A percentile compares a stretch with the other conserved stretches of the same genome.
Evolutionary conservation across 2,113 vertebrate species (phyloP).

Genomic region (Macaca fascicularis): DNA sequence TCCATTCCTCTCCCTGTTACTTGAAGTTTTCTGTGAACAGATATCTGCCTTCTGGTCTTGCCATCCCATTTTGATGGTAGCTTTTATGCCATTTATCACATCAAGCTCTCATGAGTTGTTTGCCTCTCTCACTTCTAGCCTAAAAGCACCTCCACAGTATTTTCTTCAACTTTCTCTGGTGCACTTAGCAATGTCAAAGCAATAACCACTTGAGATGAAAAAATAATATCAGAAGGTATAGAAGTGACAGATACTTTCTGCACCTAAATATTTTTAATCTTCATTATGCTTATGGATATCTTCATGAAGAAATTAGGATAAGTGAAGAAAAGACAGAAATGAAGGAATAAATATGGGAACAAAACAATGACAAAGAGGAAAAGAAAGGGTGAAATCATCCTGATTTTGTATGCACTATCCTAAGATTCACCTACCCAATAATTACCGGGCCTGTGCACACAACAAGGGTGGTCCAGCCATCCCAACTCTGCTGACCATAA

Average conservation of each 20-base stretch:
- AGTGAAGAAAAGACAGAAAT: not conserved
- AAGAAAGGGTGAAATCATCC: not conserved
- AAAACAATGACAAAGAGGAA: not conserved
- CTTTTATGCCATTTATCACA: not conserved
- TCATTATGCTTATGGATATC: not conserved
- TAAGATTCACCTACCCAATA: not conserved
- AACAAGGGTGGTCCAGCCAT: not conserved
- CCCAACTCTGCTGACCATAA: not conserved
- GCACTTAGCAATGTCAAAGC: not conserved
- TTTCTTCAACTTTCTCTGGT: not conserved
- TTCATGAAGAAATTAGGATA: not conserved
- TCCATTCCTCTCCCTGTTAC: not conserved
- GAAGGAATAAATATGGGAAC: not conserved
- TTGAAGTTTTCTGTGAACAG: not conserved
- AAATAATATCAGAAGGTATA: not conserved
- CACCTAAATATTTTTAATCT: not conserved
- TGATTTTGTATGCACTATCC: rapidly evolving
- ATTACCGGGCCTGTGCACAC: not conserved
- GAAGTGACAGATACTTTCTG: not conserved
- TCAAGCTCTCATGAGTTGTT: not conserved
- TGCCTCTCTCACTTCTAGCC: not conserved
- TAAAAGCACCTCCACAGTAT: rapidly evolving
- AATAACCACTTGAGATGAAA: not conserved
- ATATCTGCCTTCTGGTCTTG: not conserved
- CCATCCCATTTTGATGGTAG: not conserved